Evolutionary conservation across 2,113 vertebrate genomes (phyloP).

Genomic region (Menidia beryllina): DNA sequence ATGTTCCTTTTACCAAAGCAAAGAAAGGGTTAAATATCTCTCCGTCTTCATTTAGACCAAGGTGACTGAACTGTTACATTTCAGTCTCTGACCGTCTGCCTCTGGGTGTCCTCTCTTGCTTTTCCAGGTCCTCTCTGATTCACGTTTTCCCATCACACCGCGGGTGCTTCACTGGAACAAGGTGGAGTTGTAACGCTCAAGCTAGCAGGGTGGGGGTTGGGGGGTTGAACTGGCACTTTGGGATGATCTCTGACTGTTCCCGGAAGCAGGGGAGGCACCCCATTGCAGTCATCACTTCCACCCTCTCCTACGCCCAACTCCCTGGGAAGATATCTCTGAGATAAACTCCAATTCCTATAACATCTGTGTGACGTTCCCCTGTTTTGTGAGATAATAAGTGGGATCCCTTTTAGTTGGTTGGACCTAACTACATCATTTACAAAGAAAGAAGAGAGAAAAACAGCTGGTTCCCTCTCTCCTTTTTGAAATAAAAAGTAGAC

Average conservation of each 20-base stretch:
- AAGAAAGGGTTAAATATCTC: conserved; percentile 17
- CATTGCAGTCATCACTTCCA: not conserved
- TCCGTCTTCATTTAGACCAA: not conserved
- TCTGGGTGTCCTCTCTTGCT: conserved; percentile 22
- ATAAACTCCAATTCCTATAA: conserved; percentile 53
- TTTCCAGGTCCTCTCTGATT: conserved; percentile 43
- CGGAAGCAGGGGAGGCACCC: conserved; percentile 52
- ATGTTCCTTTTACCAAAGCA: not conserved
- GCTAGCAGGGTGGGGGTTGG: no score
- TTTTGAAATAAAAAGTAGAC: no score
- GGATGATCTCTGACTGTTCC: conserved; percentile 49
- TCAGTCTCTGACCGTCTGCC: conserved; percentile 11
- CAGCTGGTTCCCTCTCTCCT: no score
- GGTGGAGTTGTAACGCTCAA: conserved; percentile 54
- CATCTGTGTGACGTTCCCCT: conserved; percentile 21
- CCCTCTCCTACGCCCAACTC: conserved; percentile 26
- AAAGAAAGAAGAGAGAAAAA: no score
- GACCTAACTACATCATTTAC: no score
- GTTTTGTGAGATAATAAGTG: conserved; percentile 54
- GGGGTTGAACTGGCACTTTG: conserved; percentile 64
- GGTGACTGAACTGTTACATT: not conserved
- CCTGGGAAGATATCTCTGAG: conserved; percentile 12
- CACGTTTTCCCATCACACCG: conserved; percentile 55
- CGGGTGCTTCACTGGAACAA: conserved; percentile 49
- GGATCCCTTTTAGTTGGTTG: no score